Evolutionary conservation across 2,797 vertebrate species (phyloP).

Genomic region (Malurus splendens): DNA sequence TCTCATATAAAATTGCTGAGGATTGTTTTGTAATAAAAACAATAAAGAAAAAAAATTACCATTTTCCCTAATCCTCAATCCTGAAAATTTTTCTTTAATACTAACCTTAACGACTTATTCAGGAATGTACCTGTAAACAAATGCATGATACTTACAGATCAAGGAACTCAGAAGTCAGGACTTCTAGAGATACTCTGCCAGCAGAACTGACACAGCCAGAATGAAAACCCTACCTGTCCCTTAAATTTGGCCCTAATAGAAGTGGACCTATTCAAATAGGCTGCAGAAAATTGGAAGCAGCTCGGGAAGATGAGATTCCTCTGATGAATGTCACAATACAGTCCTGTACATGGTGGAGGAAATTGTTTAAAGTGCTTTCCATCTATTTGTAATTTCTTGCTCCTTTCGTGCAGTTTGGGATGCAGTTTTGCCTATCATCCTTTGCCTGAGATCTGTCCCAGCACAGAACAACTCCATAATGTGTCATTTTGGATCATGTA

Average conservation of each 20-base stretch:
- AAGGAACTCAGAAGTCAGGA: not conserved
- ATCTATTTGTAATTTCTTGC: not conserved
- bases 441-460: not conserved
- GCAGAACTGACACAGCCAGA: not conserved
- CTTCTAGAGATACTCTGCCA: not conserved
- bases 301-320: constrained; percentile 22
- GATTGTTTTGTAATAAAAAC: not conserved
- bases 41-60: not conserved
- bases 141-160: not conserved
- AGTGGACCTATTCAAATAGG: not conserved
- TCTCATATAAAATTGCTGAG: not conserved
- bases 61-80: not conserved
- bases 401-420: not conserved
- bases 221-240: not conserved
- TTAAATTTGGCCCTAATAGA: not conserved
- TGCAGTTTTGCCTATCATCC: not conserved
- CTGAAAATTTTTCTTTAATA: not conserved
- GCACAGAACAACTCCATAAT: not conserved
- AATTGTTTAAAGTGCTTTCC: not conserved
- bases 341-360: not conserved
- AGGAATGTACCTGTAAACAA: not conserved
- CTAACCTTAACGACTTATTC: not conserved
- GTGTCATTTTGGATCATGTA: not conserved
- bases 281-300: not conserved
- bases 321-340: not conserved